These are phyloP conservation scores for Megalurothrips usitatus DNA, from an alignment of 2,888 invertebrate species.

Conservation along the genomic window DNA sequence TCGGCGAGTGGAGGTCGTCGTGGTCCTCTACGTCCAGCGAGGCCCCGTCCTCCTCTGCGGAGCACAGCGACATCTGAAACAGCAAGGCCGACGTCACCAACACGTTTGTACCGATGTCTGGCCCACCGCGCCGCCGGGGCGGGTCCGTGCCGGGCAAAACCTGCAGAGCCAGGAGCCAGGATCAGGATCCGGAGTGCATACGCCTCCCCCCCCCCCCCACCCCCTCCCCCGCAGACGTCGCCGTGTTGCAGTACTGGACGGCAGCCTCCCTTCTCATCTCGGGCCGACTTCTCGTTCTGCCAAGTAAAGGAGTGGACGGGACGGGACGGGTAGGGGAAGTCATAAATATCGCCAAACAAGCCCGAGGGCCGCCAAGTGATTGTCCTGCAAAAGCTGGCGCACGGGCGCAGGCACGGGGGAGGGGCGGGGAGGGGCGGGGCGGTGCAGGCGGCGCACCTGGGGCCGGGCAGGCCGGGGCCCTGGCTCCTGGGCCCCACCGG, in stretches of 20 bases:
- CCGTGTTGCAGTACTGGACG: no score
- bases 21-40: constrained; percentile 46
- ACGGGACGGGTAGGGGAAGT: constrained; percentile 3
- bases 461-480: background rate
- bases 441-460: background rate
- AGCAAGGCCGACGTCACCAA: constrained; percentile 11
- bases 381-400: background rate
- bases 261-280: background rate
- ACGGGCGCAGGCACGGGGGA: background rate
- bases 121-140: constrained; percentile 29
- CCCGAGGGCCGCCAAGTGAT: constrained; percentile 21
- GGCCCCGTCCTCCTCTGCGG: constrained; percentile 66
- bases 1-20: constrained; percentile 55
- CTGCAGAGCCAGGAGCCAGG: background rate
- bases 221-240: background rate
- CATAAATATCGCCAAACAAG: constrained; percentile 25
- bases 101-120: constrained; percentile 22
- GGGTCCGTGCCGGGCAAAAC: constrained; percentile 21
- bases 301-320: constrained; percentile 3
- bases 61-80: constrained; percentile 54
- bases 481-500: no score
- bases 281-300: background rate
- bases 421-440: background rate
- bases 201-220: background rate
- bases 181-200: background rate